These are phyloP conservation scores for Poeciliopsis turrubarensis DNA, from an alignment of 2,113 vertebrate genomes.

Conservation along the genomic window DNA sequence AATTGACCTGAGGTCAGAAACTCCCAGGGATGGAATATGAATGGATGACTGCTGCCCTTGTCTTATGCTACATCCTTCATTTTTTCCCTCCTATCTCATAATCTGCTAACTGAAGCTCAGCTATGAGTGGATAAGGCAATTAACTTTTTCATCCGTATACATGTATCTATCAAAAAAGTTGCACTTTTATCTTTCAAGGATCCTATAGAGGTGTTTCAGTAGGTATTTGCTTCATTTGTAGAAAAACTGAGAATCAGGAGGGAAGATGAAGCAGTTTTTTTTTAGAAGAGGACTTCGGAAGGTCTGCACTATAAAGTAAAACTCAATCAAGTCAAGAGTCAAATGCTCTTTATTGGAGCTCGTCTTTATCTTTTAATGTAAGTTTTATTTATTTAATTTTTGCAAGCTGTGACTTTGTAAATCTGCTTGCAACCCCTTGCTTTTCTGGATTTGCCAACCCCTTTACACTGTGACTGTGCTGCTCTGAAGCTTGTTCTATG, in stretches of 20 bases:
- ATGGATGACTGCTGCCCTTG: slow-evolving; percentile 39
- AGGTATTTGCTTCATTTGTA: slow-evolving; percentile 58
- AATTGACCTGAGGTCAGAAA: slow-evolving; percentile 50
- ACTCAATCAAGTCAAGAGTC: slow-evolving; percentile 32
- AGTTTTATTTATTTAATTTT: slow-evolving; percentile 28
- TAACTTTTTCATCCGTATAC: slow-evolving; percentile 56
- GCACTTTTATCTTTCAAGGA: slow-evolving; percentile 76
- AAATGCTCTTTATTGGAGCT: slow-evolving; percentile 28
- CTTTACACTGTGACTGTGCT: slow-evolving; percentile 70
- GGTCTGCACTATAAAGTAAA: slow-evolving; percentile 26
- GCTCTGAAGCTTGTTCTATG: slow-evolving; percentile 40
- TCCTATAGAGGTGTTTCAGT: slow-evolving; percentile 57
- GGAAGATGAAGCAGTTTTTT: slow-evolving; percentile 32
- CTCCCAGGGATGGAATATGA: slow-evolving; percentile 60
- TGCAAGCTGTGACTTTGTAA: slow-evolving; percentile 37
- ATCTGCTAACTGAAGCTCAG: slow-evolving; percentile 36
- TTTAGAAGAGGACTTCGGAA: slow-evolving; percentile 35
- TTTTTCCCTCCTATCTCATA: slow-evolving; percentile 33
- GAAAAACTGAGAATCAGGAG: slow-evolving; percentile 36
- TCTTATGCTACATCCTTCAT: slow-evolving; percentile 23
- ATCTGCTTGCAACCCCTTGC: slow-evolving; percentile 42
- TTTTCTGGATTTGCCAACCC: slow-evolving; percentile 49
- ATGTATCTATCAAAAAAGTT: slow-evolving; percentile 73
- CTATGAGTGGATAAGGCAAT: slow-evolving; percentile 36
- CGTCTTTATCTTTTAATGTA: slow-evolving; percentile 41